Evolutionary conservation across 2,888 invertebrate species (phyloP), one percentile per base, ranked within the genome.

Genomic region (Cephalotes varians): DNA sequence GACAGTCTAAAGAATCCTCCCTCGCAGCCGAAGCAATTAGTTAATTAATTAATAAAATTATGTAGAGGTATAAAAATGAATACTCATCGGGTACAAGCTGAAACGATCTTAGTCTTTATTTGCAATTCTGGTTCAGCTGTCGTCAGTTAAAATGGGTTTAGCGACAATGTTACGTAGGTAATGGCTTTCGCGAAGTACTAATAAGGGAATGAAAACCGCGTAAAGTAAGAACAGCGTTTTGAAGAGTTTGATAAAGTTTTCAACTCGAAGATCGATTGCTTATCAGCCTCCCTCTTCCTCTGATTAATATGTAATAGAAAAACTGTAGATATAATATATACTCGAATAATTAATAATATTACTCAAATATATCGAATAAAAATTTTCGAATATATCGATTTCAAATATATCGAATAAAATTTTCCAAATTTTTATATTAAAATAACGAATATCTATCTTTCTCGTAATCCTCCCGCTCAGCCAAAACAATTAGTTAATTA

Each of bases 21-120:
- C 54, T 72, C 58, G 31, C 28, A 49, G 51, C 40, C 51, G 71
- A 82, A 82, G 79, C 83, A 82, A 82, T 86, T 84, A 67, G 86
- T 87, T 89, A 89, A 89, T 89, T 89, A 89, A 89, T 89, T 88
- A 89, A 58, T 73, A 84, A 89, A 88, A 89, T 88, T 89, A 81
- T 72, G 54, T 18, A 76, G 25, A 44, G n/a, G 67, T 49, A 81
- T 83, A 85, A 84, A 86, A 86, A 86, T 60, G 83, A 56, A 84
- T 84, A 82, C 74, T 72, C 58, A 67, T 28, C 65, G 12, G 54
- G 58, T 60, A 80, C 9, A 34, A 65, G 54, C 47, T 21, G 6
- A 60, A 69, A 65, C 65, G 82, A 82, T 85, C 80, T 85, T 81
- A 65, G 54, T 49, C 74, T 79, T 56, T 74, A 80, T 81, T 56